Base-by-base conservation (phyloP, 1,140 invertebrate genomes). In the Euwallacea fornicatus region DNA sequence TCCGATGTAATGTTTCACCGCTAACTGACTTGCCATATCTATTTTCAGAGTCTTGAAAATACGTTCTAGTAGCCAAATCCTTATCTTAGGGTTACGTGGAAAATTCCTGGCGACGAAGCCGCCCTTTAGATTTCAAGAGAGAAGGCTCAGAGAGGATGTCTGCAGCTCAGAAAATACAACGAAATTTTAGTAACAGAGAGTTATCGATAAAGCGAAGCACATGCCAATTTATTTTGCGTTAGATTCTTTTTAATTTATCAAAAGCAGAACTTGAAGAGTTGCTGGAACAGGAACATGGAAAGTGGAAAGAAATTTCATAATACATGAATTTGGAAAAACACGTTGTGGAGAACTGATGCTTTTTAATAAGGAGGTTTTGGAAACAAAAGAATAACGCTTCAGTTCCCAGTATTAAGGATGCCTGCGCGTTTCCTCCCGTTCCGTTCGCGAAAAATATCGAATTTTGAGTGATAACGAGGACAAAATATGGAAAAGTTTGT, bases 61-160 rank as follows among this genome's bases (percentile, higher is more conserved):
- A 33, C 21, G 21, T 33, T 33, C 21, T 33, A 33, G 1, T 33
- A 33, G 21, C 21, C 21, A 33, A 33, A 33, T 33, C 21, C 21
- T 33, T 33, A 33, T 33, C 21, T 33, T 33, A 33, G 21, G 21
- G 1, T 33, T 33, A 33, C 21, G 21, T 33, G 21, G 21, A 33
- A 33, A 33, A 33, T 33, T 33, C 21, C 1, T 33, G 21, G 21
- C 4, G 21, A 33, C 21, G 21, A 33, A 33, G 4, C 4, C 21
- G 21, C 21, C 4, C 4, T 33, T 33, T 33, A 33, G 21, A 33
- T 33, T 4, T 1, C 21, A 33, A 33, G 87, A 33, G 77, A 81
- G 6, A 81, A 83, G 68, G 81, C 87, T 13, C 83, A 84, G 47
- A 69, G 73, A 0, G 85, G 88, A 73, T 77, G 85, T 46, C 84